Evolutionary conservation across 2,888 invertebrate genomes (phyloP), one percentile per base, ranked within the genome.

Genomic region (Lycia hirtaria): DNA sequence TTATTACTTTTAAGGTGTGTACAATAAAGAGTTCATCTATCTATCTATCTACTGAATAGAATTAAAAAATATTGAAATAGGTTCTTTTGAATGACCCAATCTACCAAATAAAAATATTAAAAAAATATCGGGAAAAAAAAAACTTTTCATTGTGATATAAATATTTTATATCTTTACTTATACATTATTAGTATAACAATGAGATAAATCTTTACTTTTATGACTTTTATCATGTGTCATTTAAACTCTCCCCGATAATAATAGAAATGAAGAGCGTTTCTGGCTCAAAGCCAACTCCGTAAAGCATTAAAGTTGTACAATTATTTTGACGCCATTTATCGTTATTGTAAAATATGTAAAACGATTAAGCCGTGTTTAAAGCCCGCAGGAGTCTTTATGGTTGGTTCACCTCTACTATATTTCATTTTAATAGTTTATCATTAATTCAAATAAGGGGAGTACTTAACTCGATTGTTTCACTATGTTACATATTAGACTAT

Each of bases 301-400:
- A 47, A 35, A 47, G 3, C 33, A 47, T 47, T n/a, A 47, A 47
- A 47, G 22, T 47, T 33, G 33, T 33, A 47, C 47, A 33, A 33
- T 47, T 47, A 47, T 47, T 47, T 33, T 47, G 47, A 47, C 47
- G 24, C 33, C 47, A 12, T 33, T 35, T 47, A 47, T 47, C 47
- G 47, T 47, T 32, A 33, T 20, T 24, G 33, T 47, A 33, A 47
- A 47, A 24, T 47, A 47, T 35, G 22, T 33, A 47, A 47, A 47
- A 35, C 32, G 44, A 45, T 45, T 45, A 45, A 45, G 20, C 12
- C 20, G 6, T 12, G 10, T 47, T 47, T 33, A 47, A 47, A 32
- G n/a, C 10, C 3, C 4, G 3, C n/a, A 43, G 17, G 17, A 26
- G 15, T 6, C 7, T 43, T 43, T 28, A 43, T 30, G n/a, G 28